Evolutionary conservation across 2,888 invertebrate species (phyloP).

Genomic region (Mantis religiosa): DNA sequence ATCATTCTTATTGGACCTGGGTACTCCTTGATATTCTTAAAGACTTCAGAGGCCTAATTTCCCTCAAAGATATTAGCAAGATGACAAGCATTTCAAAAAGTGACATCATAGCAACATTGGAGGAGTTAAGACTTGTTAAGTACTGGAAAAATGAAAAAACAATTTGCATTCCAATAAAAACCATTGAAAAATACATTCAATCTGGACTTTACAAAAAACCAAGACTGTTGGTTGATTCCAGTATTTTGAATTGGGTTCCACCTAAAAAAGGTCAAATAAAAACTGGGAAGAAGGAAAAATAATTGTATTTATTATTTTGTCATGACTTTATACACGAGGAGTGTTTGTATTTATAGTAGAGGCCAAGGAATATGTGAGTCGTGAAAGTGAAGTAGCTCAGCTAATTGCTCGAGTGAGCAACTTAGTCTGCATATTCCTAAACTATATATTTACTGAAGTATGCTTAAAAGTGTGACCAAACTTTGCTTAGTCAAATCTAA

Average conservation of each 20-base stretch:
- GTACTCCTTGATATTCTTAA: slow-evolving; percentile 86
- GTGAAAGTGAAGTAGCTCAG: too few relatives aligned
- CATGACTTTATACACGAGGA: too few relatives aligned
- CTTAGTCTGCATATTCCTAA: too few relatives aligned
- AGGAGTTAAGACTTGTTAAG: slow-evolving; percentile 97
- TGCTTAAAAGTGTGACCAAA: too few relatives aligned
- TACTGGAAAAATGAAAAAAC: slow-evolving; percentile 99
- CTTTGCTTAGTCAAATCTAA: too few relatives aligned
- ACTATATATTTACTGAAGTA: too few relatives aligned
- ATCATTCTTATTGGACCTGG: slow-evolving; percentile 97
- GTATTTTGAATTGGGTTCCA: slow-evolving; percentile 79
- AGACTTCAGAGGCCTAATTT: slow-evolving; percentile 77
- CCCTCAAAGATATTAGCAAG: slow-evolving; percentile 86
- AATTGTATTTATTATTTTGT: too few relatives aligned
- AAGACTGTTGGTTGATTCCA: slow-evolving; percentile 76
- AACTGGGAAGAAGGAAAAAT: too few relatives aligned
- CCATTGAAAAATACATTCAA: slow-evolving; percentile 86
- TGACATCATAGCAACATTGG: slow-evolving; percentile 93
- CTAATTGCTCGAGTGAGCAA: too few relatives aligned
- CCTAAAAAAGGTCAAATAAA: slow-evolving; percentile 41
- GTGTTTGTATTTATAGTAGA: too few relatives aligned
- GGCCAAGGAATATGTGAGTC: too few relatives aligned
- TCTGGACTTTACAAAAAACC: slow-evolving; percentile 90
- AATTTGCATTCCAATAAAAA: slow-evolving; percentile 93
- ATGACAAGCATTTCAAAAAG: slow-evolving; percentile 94